A percentile compares a stretch with the other conserved stretches of the same genome.
phyloP scores from a whole-genome alignment of 30 jellyfish, hydroid and myxozoan genomes.

The Cassiopea xamachana region DNA sequence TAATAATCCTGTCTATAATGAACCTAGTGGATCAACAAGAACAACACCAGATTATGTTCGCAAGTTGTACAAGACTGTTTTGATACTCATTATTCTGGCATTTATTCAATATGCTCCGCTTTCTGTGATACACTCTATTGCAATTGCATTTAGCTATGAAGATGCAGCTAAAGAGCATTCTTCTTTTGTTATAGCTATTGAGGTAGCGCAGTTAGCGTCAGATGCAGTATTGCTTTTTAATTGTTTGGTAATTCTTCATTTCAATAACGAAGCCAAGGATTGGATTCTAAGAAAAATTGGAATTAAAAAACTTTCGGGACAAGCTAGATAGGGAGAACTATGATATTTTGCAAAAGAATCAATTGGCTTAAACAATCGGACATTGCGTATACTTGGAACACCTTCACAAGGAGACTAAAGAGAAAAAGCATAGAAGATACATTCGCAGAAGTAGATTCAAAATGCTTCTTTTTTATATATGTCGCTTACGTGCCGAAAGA shows the following conservation, averaged over 20 bases:
- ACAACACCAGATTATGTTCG: background rate
- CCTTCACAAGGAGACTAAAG: too few species aligned
- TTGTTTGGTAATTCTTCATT: constrained; percentile 4
- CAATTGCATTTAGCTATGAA: background rate
- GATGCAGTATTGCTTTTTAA: background rate
- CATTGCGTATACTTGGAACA: too few species aligned
- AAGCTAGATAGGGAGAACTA: too few species aligned
- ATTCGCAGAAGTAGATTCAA: too few species aligned
- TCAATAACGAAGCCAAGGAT: constrained; percentile 1
- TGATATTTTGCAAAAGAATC: too few species aligned
- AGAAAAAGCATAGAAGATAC: too few species aligned
- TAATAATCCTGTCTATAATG: background rate
- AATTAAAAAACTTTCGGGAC: background rate
- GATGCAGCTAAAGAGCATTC: background rate
- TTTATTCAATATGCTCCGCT: background rate
- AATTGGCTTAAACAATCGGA: too few species aligned
- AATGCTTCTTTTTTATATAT: too few species aligned
- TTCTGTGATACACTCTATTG: background rate
- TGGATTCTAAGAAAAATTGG: constrained; percentile 10
- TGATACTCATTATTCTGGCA: background rate
- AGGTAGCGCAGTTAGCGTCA: background rate
- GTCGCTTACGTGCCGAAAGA: too few species aligned
- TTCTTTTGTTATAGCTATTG: background rate
- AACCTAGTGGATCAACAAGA: background rate
- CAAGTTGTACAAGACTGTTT: constrained; percentile 10